Evolutionary conservation across 2,888 invertebrate genomes (phyloP).

Genomic region (Cataglyphis rosenhaueri): DNA sequence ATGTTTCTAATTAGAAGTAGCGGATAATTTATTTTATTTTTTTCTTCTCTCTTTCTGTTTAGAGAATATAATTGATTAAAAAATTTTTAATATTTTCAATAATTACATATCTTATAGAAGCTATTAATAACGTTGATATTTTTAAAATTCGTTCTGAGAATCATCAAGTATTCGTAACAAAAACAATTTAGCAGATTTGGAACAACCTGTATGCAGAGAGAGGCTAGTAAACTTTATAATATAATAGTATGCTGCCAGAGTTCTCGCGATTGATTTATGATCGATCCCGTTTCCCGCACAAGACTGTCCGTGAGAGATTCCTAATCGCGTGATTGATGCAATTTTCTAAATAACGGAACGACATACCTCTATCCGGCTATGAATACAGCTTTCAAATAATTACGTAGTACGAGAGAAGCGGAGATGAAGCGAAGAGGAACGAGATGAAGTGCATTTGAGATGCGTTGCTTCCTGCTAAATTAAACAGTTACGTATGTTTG

Average conservation of each 20-base stretch:
- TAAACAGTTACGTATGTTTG: not conserved
- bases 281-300: constrained; percentile 24
- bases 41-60: not conserved
- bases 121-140: not conserved
- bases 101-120: not conserved
- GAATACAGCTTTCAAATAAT: constrained; percentile 43
- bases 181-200: not conserved
- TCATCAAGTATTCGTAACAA: not conserved
- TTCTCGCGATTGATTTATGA: constrained; percentile 6
- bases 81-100: not conserved
- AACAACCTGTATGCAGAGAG: not conserved
- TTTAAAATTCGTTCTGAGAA: not conserved
- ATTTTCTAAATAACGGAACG: constrained; percentile 44
- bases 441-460: constrained; percentile 1
- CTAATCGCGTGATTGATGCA: constrained; percentile 42
- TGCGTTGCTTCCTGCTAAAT: constrained; percentile 16
- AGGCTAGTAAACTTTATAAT: not conserved
- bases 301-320: constrained; percentile 26
- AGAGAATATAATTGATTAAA: not conserved
- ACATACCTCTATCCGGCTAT: constrained; percentile 36
- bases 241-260: not conserved
- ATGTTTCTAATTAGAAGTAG: not conserved
- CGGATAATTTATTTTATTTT: not conserved
- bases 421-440: constrained; percentile 17
- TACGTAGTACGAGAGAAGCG: constrained; percentile 9